Base-by-base conservation (phyloP, 2,797 vertebrate species). In the Anas flavirostris region DNA sequence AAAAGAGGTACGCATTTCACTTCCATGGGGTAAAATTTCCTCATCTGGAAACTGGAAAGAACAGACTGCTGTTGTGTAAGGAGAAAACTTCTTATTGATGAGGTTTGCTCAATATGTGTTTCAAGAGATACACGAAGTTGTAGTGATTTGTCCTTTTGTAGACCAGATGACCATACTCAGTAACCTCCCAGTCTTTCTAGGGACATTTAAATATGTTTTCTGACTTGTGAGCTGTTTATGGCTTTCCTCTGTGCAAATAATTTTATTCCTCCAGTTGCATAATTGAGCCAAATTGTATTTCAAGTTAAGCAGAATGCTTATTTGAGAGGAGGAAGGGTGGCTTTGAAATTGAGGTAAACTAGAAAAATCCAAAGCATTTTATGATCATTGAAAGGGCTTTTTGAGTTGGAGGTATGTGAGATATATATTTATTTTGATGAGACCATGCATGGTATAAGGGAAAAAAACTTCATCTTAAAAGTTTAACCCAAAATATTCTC, bases 171-270 rank as follows among this genome's bases (percentile, higher is more conserved):
- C 46, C 22, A 13, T 39, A 50, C 12, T 62, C 50, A 22, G 5
- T 77, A 53, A 80, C 82, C 59, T 89, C 10, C 37, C 15, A 39
- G 25, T n/a, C 53, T 76, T 94, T 89, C 59, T 76, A 84, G 87
- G 68, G 13, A 17, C 14, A 12, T 56, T 90, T 55, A 87, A 85
- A 87, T 59, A 46, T 6, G 7, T 74, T 44, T 77, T 59, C 15
- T 41, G 67, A 4, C 16, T 60, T 81, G 39, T 82, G 39, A 88
- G n/a, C 13, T 25, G 12, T 18, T 70, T 70, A 39, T 70, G 53
- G 31, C 28, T 77, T 64, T 95, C 35, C 82, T 83, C 19, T 46
- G 19, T 73, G 46, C 77, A 77, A 69, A 58, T 43, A 76, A 43
- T 4, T 69, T 39, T 73, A 18, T 84, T 73, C 76, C 17, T 68